Percentiles rank a stretch among this genome's conserved stretches.
Conservation (phyloP, 2,888 invertebrate species). For the Eilema depressum region DNA sequence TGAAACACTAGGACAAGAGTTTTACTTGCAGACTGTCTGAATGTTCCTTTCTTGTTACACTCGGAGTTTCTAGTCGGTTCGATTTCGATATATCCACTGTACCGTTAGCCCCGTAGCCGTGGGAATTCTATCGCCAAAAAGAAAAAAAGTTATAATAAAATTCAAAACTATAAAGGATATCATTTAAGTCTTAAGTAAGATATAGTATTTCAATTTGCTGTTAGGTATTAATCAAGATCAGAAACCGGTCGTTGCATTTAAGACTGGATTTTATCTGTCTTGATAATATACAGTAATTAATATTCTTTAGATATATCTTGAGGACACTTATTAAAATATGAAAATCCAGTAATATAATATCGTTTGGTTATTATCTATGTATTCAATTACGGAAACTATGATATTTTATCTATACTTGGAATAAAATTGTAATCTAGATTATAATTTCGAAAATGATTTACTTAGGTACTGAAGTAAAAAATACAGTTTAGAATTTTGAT, state of each 20-base stretch:
- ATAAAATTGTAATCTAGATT: too few species aligned
- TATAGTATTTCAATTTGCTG: conserved; percentile 8
- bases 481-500: too few species aligned
- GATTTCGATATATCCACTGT: neutral
- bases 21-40: neutral
- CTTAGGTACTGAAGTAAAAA: too few species aligned
- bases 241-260: neutral
- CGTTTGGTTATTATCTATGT: too few species aligned
- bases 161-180: neutral
- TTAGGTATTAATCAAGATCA: conserved; percentile 5
- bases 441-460: too few species aligned
- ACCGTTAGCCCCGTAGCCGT: neutral
- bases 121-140: neutral
- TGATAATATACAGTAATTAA: neutral
- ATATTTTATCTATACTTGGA: too few species aligned
- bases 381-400: too few species aligned
- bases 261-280: neutral
- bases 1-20: neutral
- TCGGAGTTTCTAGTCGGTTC: neutral
- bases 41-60: too few species aligned
- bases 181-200: neutral
- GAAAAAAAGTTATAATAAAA: neutral
- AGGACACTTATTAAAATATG: neutral
- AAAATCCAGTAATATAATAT: too few species aligned
- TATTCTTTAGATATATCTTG: neutral